A percentile compares a stretch with the other conserved stretches of the same genome.
Conservation (phyloP, 2,797 vertebrate species). For the Acrossocheilus fasciatus region DNA sequence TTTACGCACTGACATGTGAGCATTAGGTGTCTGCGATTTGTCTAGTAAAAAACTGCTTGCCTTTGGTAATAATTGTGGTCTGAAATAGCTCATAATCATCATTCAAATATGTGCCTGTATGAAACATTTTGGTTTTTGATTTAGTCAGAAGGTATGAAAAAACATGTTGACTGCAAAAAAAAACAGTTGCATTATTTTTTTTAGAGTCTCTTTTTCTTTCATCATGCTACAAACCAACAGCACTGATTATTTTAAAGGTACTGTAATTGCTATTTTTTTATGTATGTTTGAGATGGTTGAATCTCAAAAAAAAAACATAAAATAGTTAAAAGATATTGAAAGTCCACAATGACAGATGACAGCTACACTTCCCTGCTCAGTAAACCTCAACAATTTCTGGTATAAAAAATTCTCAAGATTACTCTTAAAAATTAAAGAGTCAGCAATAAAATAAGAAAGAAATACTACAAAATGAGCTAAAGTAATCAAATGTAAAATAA, state of each 20-base stretch:
- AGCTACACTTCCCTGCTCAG: too few species aligned
- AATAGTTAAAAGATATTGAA: neutral
- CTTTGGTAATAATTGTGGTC: neutral
- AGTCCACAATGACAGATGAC: neutral
- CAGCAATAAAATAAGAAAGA: too few species aligned
- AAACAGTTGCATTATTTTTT: neutral
- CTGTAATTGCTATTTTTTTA: neutral
- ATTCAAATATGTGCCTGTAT: conserved; percentile 20
- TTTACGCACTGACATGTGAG: conserved; percentile 1
- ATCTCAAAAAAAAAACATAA: too few species aligned
- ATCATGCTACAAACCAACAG: neutral
- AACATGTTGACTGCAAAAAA: neutral
- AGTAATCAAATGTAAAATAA: neutral
- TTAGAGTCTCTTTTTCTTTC: neutral
- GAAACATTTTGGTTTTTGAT: neutral
- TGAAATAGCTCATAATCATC: conserved; percentile 20
- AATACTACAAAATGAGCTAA: neutral
- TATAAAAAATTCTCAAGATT: neutral
- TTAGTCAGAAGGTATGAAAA: conserved; percentile 8
- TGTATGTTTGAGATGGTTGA: neutral
- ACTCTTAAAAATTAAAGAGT: neutral
- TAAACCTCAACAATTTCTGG: too few species aligned
- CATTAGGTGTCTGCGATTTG: conserved; percentile 11
- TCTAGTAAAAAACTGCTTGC: neutral
- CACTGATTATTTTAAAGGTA: neutral